phyloP scores from a whole-genome alignment of 2,797 vertebrate genomes.

The Natrix natrix region DNA sequence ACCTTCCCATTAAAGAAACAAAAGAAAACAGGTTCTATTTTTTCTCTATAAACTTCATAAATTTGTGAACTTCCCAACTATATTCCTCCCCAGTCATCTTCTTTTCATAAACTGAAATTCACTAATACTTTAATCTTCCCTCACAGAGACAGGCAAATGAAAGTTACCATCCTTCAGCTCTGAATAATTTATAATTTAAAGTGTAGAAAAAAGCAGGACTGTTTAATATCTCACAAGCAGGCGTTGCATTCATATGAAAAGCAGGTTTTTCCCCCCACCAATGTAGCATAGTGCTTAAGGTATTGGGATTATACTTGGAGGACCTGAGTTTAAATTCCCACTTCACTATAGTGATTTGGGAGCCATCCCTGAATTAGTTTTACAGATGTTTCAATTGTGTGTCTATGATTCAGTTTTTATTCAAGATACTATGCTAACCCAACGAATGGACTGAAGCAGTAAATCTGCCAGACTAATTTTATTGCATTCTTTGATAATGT shows the following conservation, averaged over 20 bases:
- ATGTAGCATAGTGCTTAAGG: neutral
- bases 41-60: neutral
- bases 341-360: neutral
- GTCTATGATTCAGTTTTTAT: neutral
- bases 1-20: neutral
- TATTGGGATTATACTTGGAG: neutral
- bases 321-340: neutral
- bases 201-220: neutral
- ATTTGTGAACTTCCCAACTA: neutral
- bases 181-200: neutral
- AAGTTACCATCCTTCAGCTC: neutral
- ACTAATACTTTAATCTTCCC: neutral
- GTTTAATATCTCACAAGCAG: neutral
- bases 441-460: neutral
- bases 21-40: neutral
- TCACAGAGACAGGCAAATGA: neutral
- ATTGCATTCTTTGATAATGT: too few relatives aligned
- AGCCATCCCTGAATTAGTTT: neutral
- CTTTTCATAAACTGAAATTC: neutral
- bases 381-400: neutral
- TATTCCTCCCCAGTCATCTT: neutral
- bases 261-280: neutral
- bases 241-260: neutral
- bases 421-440: neutral
- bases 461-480: too few relatives aligned